These are phyloP conservation scores for Syngnathoides biaculeatus DNA, from an alignment of 2,113 vertebrate species.

Conservation along the genomic window DNA sequence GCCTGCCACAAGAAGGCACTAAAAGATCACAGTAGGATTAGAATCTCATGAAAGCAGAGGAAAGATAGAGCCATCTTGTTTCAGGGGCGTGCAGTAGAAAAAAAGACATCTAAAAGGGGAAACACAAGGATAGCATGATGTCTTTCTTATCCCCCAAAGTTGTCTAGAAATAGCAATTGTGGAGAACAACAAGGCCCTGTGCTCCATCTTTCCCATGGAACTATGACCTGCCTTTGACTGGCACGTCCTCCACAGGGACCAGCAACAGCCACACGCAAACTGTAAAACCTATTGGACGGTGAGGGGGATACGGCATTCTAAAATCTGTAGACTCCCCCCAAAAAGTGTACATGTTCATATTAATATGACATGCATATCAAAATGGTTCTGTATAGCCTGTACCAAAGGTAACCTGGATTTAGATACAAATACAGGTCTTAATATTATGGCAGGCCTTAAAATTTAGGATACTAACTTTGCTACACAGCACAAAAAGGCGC, in stretches of 20 bases:
- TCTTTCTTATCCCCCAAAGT: slow-evolving; percentile 62
- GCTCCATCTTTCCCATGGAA: slow-evolving; percentile 72
- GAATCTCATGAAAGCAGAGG: neutral
- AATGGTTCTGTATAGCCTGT: too few species aligned
- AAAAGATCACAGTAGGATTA: slow-evolving; percentile 23
- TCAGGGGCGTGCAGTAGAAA: slow-evolving; percentile 38
- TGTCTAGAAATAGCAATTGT: slow-evolving; percentile 68
- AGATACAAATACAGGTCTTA: too few species aligned
- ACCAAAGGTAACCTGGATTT: too few species aligned
- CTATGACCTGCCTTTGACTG: slow-evolving; percentile 66
- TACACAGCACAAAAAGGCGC: too few species aligned
- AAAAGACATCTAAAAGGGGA: slow-evolving; percentile 54
- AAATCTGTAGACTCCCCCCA: too few species aligned
- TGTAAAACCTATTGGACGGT: slow-evolving; percentile 24
- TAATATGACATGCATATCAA: too few species aligned
- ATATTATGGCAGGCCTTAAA: too few species aligned
- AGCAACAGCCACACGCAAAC: slow-evolving; percentile 15
- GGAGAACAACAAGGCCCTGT: slow-evolving; percentile 61
- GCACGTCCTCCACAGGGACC: slow-evolving; percentile 53
- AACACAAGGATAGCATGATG: slow-evolving; percentile 39
- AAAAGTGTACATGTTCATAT: too few species aligned
- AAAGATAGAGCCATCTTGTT: slow-evolving; percentile 2
- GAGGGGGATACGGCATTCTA: neutral
- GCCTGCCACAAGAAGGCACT: slow-evolving; percentile 57
- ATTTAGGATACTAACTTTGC: too few species aligned